Evolutionary conservation across 2,888 invertebrate genomes (phyloP).

Genomic region (Heliconius sara): DNA sequence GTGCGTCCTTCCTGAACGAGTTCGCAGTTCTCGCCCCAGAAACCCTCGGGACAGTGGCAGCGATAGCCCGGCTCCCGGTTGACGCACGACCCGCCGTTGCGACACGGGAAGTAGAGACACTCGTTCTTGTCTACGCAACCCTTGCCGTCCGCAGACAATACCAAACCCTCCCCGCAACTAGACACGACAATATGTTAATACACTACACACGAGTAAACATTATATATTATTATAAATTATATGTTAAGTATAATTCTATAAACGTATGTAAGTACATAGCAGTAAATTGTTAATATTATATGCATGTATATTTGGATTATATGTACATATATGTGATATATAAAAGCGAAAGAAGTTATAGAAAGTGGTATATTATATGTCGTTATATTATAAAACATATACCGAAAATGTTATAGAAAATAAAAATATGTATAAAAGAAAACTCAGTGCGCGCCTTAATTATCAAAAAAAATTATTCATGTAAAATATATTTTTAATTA

Average conservation of each 20-base stretch:
- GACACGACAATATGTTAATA: slow-evolving; percentile 69
- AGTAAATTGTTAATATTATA: slow-evolving; percentile 31
- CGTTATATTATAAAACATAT: slow-evolving; percentile 24
- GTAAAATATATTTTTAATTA: slow-evolving; percentile 14
- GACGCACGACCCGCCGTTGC: slow-evolving; percentile 95
- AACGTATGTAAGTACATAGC: slow-evolving; percentile 32
- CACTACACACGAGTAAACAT: slow-evolving; percentile 47
- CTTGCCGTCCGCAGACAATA: slow-evolving; percentile 94
- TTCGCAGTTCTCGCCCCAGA: slow-evolving; percentile 97
- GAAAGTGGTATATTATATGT: slow-evolving; percentile 32
- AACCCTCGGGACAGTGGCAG: slow-evolving; percentile 96
- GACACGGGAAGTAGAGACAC: slow-evolving; percentile 96
- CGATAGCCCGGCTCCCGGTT: slow-evolving; percentile 95
- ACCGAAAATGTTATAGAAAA: slow-evolving; percentile 14
- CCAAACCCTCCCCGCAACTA: slow-evolving; percentile 97
- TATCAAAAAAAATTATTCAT: slow-evolving; percentile 29
- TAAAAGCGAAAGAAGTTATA: slow-evolving; percentile 41
- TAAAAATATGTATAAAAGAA: slow-evolving; percentile 40
- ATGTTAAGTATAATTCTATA: slow-evolving; percentile 40
- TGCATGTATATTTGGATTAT: slow-evolving; percentile 9
- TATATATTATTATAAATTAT: slow-evolving; percentile 38
- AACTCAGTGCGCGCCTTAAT: slow-evolving; percentile 56
- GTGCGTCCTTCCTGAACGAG: slow-evolving; percentile 97
- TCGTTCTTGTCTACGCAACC: slow-evolving; percentile 98
- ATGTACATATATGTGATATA: slow-evolving; percentile 26